A percentile compares a stretch with the other conserved stretches of the same genome.
phyloP scores from a whole-genome alignment of 2,113 vertebrate species.

The Leiothrix lutea region DNA sequence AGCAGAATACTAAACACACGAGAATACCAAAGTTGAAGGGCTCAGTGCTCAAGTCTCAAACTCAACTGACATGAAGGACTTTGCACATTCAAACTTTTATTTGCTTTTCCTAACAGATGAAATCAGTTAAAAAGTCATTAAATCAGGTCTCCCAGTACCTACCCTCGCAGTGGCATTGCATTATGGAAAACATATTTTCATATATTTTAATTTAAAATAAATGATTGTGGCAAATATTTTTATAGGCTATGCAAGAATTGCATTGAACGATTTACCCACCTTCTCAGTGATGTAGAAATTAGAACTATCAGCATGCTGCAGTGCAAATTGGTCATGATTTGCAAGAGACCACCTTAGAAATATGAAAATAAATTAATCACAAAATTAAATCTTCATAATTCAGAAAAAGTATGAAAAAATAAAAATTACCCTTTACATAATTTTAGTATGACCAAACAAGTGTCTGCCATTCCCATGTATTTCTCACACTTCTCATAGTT shows the following conservation, averaged over 20 bases:
- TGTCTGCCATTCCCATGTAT: neutral
- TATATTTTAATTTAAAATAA: neutral
- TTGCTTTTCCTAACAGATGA: neutral
- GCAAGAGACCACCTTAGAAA: slow-evolving; percentile 89
- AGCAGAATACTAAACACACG: neutral
- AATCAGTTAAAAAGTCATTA: neutral
- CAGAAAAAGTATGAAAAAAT: no score
- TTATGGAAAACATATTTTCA: neutral
- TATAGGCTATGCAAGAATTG: neutral
- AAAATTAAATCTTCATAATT: neutral
- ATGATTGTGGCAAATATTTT: neutral
- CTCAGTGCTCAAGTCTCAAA: neutral
- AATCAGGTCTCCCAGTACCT: neutral
- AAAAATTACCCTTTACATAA: neutral
- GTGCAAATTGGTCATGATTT: slow-evolving; percentile 88
- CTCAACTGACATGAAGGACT: neutral
- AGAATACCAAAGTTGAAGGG: neutral
- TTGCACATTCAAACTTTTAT: neutral
- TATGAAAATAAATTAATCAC: slow-evolving; percentile 27
- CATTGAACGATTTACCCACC: slow-evolving; percentile 70
- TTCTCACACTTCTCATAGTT: neutral
- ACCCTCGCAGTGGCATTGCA: fast-evolving
- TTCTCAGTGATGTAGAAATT: slow-evolving; percentile 99
- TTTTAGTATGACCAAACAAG: neutral
- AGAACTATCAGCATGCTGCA: slow-evolving; percentile 91